Evolutionary conservation across 2,797 vertebrate genomes (phyloP), one percentile per base, ranked within the genome.

Genomic region (Merluccius polli): DNA sequence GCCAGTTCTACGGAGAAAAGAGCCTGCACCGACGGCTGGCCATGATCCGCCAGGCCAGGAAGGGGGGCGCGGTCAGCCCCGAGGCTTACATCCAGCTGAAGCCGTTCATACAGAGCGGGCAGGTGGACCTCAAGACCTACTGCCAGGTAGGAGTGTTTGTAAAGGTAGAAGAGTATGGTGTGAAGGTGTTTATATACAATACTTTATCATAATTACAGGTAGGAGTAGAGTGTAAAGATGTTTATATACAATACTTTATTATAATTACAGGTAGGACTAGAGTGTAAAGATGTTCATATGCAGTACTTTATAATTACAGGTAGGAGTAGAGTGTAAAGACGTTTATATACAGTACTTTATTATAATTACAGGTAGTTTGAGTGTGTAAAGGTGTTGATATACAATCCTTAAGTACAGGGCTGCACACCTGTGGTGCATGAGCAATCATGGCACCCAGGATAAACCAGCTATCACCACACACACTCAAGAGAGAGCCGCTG

Each of bases 1-100:
- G 90, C 6, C 94, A 94, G 89, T 95, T 95, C 85, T 94, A 94
- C 16, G 92, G 88, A 7, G 92, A 95, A 38, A 90, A 90, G 70
- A 94, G 94, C 76, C 87, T 94, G 21, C 90, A 91, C 82, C 93
- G 87, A 78, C 89, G 93, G 7, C 84, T 95, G 75, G 89, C 89
- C 16, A 94, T 95, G 94, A 94, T 94, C 67, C 89, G 78, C 38
- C 94, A 91, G 77, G 94, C 93, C 0, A 88, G 94, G 73, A 95
- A 94, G 85, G 93, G 94, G 67, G 93, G 94, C 0, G 93, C 94
- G 0, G 89, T 95, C 75, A 95, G 94, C 4, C 93, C 94, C 0
- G 93, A 95, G 89, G 93, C 92, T 38, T 95, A 95, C 74, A 71
- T 89, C 63, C 92, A 93, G 10, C 88, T 95, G 2, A 88, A 90